Evolutionary conservation across 2,113 vertebrate species (phyloP).

Genomic region (Solea senegalensis): DNA sequence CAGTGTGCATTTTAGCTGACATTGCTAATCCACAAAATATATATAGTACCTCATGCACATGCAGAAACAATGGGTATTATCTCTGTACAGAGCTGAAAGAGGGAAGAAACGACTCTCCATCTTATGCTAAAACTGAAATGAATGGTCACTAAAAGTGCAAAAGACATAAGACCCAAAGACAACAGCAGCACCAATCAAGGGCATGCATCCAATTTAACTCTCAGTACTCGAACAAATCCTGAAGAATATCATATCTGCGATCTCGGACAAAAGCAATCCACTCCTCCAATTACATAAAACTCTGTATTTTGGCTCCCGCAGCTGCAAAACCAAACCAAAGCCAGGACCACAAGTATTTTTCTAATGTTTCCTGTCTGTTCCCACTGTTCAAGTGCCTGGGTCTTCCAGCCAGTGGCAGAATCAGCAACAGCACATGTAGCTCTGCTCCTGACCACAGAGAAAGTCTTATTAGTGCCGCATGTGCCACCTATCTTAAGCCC

Average conservation of each 20-base stretch:
- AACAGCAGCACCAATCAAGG: slow-evolving; percentile 15
- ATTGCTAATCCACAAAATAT: slow-evolving; percentile 33
- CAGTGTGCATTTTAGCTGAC: slow-evolving; percentile 47
- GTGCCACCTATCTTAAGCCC: slow-evolving; percentile 57
- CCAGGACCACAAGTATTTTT: slow-evolving; percentile 47
- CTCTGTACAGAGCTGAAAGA: background rate
- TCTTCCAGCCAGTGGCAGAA: slow-evolving; percentile 18
- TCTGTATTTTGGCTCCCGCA: slow-evolving; percentile 21
- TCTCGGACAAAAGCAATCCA: slow-evolving; percentile 25
- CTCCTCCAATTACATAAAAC: slow-evolving; percentile 16
- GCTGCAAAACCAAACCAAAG: slow-evolving; percentile 31
- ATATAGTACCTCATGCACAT: background rate
- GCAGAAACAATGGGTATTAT: slow-evolving; percentile 3
- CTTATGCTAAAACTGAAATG: background rate
- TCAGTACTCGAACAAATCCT: slow-evolving; percentile 28
- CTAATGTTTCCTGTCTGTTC: slow-evolving; percentile 38
- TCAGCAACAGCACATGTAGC: background rate
- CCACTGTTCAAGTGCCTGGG: slow-evolving; percentile 22
- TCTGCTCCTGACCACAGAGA: slow-evolving; percentile 61
- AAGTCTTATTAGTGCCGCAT: slow-evolving; percentile 56
- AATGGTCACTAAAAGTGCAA: slow-evolving; percentile 5
- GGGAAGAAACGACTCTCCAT: background rate
- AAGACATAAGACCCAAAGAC: slow-evolving; percentile 22
- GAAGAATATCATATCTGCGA: slow-evolving; percentile 17
- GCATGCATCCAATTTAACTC: slow-evolving; percentile 52